phyloP scores from a whole-genome alignment of 1,140 invertebrate species.

The Drosophila bocki region DNA sequence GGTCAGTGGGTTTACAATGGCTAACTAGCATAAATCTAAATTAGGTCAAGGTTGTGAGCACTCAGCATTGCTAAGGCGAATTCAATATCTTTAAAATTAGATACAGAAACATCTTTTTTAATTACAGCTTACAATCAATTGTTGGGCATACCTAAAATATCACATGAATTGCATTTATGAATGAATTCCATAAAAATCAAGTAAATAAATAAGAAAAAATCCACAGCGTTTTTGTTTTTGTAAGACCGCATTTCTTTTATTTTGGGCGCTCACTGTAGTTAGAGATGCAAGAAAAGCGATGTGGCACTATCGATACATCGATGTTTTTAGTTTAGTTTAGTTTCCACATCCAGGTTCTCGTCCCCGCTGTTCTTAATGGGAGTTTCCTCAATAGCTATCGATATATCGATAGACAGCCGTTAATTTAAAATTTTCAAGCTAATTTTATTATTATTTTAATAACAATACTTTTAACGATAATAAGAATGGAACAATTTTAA shows the following conservation, averaged over 20 bases:
- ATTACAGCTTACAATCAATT: background rate
- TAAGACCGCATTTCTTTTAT: background rate
- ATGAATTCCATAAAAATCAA: background rate
- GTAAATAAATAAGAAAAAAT: background rate
- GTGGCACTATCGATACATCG: background rate
- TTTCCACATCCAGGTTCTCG: no score
- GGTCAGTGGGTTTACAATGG: background rate
- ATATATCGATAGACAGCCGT: no score
- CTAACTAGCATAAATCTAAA: background rate
- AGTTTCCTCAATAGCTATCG: no score
- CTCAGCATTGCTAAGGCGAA: background rate
- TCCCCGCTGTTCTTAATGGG: no score
- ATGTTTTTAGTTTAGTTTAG: no score
- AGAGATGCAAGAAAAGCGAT: background rate
- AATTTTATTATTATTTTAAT: no score
- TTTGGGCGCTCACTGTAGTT: background rate
- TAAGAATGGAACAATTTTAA: no score
- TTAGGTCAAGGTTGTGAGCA: no score
- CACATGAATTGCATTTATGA: no score
- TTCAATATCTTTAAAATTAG: background rate
- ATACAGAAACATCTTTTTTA: background rate
- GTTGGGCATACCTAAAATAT: no score
- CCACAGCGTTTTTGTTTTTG: background rate
- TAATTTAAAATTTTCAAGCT: no score
- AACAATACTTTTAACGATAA: no score